phyloP scores from a whole-genome alignment of 2,888 invertebrate genomes.

The Empis stercorea region DNA sequence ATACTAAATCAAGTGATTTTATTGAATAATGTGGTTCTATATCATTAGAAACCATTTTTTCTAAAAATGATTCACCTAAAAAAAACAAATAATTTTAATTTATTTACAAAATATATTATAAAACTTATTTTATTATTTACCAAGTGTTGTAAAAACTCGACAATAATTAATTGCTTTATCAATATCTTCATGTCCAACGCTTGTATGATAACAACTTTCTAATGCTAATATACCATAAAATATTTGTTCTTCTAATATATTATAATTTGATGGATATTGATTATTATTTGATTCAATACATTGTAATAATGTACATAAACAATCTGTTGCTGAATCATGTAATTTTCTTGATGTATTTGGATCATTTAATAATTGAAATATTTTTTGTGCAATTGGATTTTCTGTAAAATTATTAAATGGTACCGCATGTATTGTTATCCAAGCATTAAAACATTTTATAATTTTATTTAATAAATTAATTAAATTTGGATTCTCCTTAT shows the following conservation, averaged over 20 bases:
- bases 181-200: conserved; percentile 85
- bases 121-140: conserved; percentile 1
- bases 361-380: conserved; percentile 55
- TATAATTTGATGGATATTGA: conserved; percentile 43
- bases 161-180: conserved; percentile 92
- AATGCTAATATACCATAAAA: conserved; percentile 70
- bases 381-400: conserved; percentile 57
- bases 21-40: conserved; percentile 60
- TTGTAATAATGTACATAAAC: conserved; percentile 73
- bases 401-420: conserved; percentile 59
- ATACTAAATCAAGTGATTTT: conserved; percentile 73
- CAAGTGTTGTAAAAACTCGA: conserved; percentile 82
- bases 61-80: conserved; percentile 72
- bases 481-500: conserved; percentile 50
- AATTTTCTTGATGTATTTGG: conserved; percentile 48
- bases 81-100: conserved; percentile 5
- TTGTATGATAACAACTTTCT: conserved; percentile 76
- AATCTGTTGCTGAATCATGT: conserved; percentile 85
- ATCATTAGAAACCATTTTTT: conserved; percentile 59
- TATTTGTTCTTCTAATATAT: conserved; percentile 62
- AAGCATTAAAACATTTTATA: conserved; percentile 78
- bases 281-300: conserved; percentile 61
- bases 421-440: conserved; percentile 76
- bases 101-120: too few relatives aligned
- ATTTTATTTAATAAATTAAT: conserved; percentile 47